A percentile compares a stretch with the other conserved stretches of the same genome.
These are phyloP conservation scores for Pelecanoides urinatrix DNA, from an alignment of 2,113 vertebrate species.

Conservation along the genomic window DNA sequence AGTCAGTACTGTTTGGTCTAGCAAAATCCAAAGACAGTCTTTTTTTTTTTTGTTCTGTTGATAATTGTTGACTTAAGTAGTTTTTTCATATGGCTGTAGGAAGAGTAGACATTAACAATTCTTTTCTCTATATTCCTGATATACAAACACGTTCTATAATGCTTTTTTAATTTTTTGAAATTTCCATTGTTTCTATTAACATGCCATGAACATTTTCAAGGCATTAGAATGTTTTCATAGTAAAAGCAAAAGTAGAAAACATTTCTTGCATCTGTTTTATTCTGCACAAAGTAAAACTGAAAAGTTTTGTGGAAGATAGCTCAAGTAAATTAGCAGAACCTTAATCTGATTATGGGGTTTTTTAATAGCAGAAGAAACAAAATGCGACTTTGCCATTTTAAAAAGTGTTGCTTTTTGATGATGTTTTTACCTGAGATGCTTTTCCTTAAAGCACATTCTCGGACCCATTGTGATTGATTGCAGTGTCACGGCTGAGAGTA, in stretches of 20 bases:
- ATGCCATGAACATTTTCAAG: background rate
- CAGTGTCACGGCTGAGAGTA: background rate
- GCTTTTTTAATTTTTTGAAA: background rate
- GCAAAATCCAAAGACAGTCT: background rate
- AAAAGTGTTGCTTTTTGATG: background rate
- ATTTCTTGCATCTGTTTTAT: background rate
- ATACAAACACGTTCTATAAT: rapidly evolving
- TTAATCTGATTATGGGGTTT: rapidly evolving
- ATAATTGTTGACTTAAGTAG: background rate
- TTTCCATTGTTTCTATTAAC: background rate
- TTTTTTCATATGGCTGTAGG: background rate
- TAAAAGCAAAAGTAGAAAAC: background rate
- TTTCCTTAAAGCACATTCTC: background rate
- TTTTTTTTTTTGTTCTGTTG: background rate
- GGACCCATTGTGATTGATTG: background rate
- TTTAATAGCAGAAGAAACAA: background rate
- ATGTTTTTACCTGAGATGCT: background rate
- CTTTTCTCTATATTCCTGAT: background rate
- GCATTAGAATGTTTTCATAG: background rate
- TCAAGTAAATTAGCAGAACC: background rate
- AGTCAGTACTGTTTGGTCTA: background rate
- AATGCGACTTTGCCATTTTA: background rate
- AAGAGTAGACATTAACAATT: background rate
- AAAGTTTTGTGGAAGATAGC: background rate
- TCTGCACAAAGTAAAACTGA: background rate